Conservation (phyloP, 2,888 invertebrate genomes). For the Macrophya alboannulata region DNA sequence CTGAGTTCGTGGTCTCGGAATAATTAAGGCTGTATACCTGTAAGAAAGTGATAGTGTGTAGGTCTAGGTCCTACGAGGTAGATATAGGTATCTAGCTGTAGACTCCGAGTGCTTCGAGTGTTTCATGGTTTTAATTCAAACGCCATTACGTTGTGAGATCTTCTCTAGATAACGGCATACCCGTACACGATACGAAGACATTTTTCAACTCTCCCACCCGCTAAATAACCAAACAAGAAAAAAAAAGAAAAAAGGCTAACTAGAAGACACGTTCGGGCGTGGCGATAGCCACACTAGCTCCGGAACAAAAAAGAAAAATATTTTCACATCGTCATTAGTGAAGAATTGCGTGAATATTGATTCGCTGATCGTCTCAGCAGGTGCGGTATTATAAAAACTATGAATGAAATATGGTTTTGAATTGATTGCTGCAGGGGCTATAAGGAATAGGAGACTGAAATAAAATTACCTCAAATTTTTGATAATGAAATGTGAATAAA, state of each 20-base stretch:
- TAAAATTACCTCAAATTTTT: background rate
- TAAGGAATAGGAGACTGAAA: background rate
- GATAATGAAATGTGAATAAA: background rate
- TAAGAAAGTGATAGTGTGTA: slow-evolving; percentile 44
- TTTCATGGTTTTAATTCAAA: slow-evolving; percentile 40
- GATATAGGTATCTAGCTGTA: background rate
- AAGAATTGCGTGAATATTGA: background rate
- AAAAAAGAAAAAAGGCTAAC: background rate
- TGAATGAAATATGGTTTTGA: background rate
- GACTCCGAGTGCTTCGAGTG: background rate
- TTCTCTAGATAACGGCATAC: slow-evolving; percentile 18
- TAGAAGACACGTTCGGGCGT: slow-evolving; percentile 1
- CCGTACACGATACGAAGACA: slow-evolving; percentile 21
- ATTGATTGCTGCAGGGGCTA: background rate
- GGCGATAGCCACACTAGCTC: background rate
- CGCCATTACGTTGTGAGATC: slow-evolving; percentile 26
- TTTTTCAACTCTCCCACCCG: background rate
- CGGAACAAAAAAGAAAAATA: background rate
- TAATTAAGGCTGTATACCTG: slow-evolving; percentile 41
- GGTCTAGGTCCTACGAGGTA: slow-evolving; percentile 11
- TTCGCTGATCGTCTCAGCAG: no score
- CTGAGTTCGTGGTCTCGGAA: slow-evolving; percentile 23
- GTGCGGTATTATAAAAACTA: background rate
- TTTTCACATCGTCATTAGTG: background rate
- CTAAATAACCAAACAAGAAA: background rate